Evolutionary conservation across 1,140 invertebrate species (phyloP).

Genomic region (Macrotrachela quadricornifera): DNA sequence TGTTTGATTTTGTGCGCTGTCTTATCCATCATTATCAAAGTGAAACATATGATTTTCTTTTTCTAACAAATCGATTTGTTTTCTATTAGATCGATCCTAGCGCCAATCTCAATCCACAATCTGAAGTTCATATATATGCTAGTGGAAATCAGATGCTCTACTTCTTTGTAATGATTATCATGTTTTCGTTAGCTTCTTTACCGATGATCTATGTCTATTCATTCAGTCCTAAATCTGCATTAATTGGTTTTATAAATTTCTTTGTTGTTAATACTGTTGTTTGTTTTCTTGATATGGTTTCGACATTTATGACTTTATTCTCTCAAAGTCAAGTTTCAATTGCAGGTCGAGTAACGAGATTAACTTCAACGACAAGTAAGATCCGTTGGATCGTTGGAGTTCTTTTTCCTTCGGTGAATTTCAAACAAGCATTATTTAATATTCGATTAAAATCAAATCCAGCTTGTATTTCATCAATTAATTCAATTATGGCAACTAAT

Average conservation of each 20-base stretch:
- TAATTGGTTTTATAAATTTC: slow-evolving; percentile 1
- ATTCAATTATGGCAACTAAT: too few relatives aligned
- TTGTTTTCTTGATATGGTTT: not conserved
- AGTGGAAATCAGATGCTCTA: too few relatives aligned
- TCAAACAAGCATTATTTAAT: slow-evolving; percentile 1
- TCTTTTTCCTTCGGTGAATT: not conserved
- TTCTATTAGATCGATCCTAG: too few relatives aligned
- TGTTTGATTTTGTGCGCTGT: not conserved
- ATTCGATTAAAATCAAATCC: not conserved
- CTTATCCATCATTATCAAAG: too few relatives aligned
- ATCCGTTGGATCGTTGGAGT: not conserved
- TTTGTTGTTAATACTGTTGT: not conserved
- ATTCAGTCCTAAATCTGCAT: slow-evolving; percentile 3
- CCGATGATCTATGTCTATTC: slow-evolving; percentile 2
- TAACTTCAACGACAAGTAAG: not conserved
- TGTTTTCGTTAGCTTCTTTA: too few relatives aligned
- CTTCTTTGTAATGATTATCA: too few relatives aligned
- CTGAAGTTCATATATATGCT: too few relatives aligned
- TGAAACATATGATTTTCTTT: too few relatives aligned
- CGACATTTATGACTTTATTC: not conserved
- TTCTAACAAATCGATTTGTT: too few relatives aligned
- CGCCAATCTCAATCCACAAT: too few relatives aligned
- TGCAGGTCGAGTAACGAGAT: not conserved
- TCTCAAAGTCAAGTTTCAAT: not conserved
- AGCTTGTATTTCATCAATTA: not conserved